These are phyloP conservation scores for Halichoerus grypus DNA, from an alignment of 2,113 vertebrate species.

Conservation along the genomic window DNA sequence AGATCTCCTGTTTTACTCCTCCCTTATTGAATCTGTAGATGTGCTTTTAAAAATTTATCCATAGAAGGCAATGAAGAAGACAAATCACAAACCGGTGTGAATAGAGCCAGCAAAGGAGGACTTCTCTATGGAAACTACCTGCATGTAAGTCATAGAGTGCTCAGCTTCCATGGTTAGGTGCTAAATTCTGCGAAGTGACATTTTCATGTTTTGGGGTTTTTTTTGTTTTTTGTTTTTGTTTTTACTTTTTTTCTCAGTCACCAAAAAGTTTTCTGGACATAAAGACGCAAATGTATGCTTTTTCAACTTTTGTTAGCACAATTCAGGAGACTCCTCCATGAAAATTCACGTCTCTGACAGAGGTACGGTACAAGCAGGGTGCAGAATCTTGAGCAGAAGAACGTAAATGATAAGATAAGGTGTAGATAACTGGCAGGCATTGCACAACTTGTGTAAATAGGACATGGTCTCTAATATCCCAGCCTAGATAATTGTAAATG, in stretches of 20 bases:
- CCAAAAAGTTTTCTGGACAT: not conserved
- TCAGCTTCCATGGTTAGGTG: not conserved
- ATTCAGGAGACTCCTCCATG: not conserved
- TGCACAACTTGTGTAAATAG: not conserved
- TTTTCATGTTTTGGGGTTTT: not conserved
- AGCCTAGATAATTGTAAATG: not conserved
- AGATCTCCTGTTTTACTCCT: not conserved
- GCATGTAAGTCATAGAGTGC: constrained; percentile 87
- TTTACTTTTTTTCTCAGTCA: not conserved
- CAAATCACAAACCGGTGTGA: constrained; percentile 91
- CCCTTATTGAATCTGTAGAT: constrained; percentile 76
- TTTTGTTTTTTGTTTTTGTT: not conserved
- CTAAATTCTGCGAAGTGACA: not conserved
- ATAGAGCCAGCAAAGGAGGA: constrained; percentile 94
- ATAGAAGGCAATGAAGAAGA: constrained; percentile 88
- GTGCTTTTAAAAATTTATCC: constrained; percentile 88
- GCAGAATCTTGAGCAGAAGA: not conserved
- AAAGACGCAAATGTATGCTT: not conserved
- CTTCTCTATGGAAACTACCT: constrained; percentile 95
- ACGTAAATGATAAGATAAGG: not conserved
- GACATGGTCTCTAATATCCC: not conserved
- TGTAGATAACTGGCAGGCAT: not conserved
- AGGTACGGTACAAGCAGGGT: not conserved
- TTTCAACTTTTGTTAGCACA: not conserved
- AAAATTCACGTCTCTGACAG: not conserved